Conservation (phyloP, 2,888 invertebrate genomes). For the Caenorhabditis uteleia region DNA sequence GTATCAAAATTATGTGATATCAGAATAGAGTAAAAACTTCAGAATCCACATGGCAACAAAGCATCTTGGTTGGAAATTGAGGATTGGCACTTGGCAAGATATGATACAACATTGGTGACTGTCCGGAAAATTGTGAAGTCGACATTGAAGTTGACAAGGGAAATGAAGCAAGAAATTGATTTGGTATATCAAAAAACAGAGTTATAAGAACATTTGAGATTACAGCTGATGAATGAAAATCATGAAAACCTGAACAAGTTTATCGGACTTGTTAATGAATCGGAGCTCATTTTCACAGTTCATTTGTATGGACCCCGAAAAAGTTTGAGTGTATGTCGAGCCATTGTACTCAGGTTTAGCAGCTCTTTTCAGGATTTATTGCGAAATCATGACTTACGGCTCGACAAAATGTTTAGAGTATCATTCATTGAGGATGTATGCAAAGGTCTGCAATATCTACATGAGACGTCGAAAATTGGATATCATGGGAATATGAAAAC, state of each 20-base stretch:
- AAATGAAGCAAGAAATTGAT: conserved; percentile 52
- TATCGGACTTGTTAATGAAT: conserved; percentile 80
- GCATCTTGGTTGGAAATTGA: conserved; percentile 36
- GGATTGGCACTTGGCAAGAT: conserved; percentile 46
- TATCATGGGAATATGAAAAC: conserved; percentile 76
- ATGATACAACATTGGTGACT: conserved; percentile 35
- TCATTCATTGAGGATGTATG: conserved; percentile 91
- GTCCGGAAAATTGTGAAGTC: conserved; percentile 42
- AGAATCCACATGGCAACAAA: background rate
- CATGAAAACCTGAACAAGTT: conserved; percentile 96
- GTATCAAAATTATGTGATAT: background rate
- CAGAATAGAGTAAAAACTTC: background rate
- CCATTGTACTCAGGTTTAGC: background rate
- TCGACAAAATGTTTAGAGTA: conserved; percentile 93
- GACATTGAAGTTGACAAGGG: conserved; percentile 43
- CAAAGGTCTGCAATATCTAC: conserved; percentile 88
- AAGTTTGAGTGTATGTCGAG: conserved; percentile 79
- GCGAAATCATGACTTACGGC: conserved; percentile 85
- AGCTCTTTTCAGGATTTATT: conserved; percentile 79
- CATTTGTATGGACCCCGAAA: conserved; percentile 97
- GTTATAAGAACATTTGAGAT: background rate
- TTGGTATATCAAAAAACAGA: conserved; percentile 20
- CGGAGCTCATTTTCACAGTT: conserved; percentile 85
- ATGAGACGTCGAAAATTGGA: conserved; percentile 77
- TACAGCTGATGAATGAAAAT: conserved; percentile 70